These are phyloP conservation scores for Epinephelus fuscoguttatus DNA, from an alignment of 2,113 vertebrate species.

Conservation along the genomic window DNA sequence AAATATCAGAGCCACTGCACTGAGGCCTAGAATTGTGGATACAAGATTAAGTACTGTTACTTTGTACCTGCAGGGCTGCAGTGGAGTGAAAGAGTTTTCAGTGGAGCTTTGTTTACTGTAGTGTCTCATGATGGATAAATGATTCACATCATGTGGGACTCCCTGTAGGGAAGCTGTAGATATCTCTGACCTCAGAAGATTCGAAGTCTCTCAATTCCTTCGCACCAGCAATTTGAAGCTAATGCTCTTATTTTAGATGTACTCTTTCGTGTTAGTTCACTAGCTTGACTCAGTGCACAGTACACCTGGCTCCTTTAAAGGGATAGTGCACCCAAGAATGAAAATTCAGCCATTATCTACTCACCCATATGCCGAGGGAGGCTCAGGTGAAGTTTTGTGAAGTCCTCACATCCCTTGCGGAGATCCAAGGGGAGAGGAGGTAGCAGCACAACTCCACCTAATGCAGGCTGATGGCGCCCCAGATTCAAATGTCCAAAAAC, in stretches of 20 bases:
- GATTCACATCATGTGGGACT: neutral
- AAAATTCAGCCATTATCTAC: too few relatives aligned
- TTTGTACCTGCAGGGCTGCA: neutral
- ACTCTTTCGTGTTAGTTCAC: neutral
- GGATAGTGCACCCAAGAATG: too few relatives aligned
- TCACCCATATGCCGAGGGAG: too few relatives aligned
- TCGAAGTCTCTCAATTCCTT: neutral
- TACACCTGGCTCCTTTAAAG: neutral
- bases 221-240: neutral
- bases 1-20: neutral
- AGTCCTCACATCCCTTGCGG: too few relatives aligned
- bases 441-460: too few relatives aligned
- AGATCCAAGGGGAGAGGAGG: too few relatives aligned
- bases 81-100: neutral
- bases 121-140: slow-evolving; percentile 23
- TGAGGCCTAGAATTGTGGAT: neutral
- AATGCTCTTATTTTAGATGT: neutral
- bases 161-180: neutral
- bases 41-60: neutral
- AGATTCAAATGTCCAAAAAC: too few relatives aligned
- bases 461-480: too few relatives aligned
- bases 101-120: slow-evolving; percentile 5
- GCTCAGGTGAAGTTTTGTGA: too few relatives aligned
- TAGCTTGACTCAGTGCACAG: neutral
- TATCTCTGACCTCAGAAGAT: too few relatives aligned